Conservation (phyloP, 2,113 vertebrate genomes). For the Hystrix cristata region DNA sequence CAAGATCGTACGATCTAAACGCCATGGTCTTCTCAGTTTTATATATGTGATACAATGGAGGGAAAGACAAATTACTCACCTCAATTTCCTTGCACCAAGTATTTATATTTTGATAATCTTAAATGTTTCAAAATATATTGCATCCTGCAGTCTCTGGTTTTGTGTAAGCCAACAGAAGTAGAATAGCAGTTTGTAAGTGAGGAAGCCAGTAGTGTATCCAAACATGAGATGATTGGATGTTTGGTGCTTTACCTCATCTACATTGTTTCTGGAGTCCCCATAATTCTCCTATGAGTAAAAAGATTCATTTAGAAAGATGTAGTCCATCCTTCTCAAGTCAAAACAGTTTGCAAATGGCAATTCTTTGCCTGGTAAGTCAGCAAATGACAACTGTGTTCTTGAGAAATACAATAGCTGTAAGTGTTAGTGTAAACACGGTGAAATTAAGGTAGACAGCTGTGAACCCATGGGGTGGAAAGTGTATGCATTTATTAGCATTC, state of each 20-base stretch:
- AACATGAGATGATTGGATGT: neutral
- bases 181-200: neutral
- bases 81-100: neutral
- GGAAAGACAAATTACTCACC: neutral
- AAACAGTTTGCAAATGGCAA: neutral
- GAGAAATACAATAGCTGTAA: neutral
- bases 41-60: neutral
- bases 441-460: neutral
- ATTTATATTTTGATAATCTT: neutral
- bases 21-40: neutral
- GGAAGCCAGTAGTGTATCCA: neutral
- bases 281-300: neutral
- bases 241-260: neutral
- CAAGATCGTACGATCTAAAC: neutral
- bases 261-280: neutral
- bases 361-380: neutral
- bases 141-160: neutral
- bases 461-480: neutral
- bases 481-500: neutral
- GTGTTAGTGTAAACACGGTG: neutral
- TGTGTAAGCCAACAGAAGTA: neutral
- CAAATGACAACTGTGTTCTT: neutral
- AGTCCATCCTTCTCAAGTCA: conserved; percentile 1
- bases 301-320: conserved; percentile 6
- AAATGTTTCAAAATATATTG: neutral